Conservation (phyloP, 1,140 invertebrate genomes). For the Rhyacophila brunnea region DNA sequence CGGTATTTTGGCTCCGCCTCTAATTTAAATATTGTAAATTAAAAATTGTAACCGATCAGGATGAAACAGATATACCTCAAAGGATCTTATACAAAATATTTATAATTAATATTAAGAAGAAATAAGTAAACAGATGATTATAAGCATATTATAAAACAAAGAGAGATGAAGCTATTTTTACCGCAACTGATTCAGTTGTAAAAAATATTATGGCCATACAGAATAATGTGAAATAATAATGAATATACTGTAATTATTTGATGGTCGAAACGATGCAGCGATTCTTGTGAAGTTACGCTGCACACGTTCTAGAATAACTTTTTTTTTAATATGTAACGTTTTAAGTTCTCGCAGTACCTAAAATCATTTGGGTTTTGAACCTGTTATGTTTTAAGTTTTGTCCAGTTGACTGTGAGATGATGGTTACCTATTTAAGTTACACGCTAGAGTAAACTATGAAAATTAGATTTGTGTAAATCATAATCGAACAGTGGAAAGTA, state of each 20-base stretch:
- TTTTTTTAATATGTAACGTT: conserved; percentile 19
- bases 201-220: background rate
- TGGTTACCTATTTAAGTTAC: conserved; percentile 36
- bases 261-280: conserved; percentile 19
- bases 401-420: conserved; percentile 34
- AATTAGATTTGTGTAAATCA: conserved; percentile 26
- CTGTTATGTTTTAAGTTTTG: conserved; percentile 32
- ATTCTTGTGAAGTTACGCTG: conserved; percentile 22
- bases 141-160: conserved; percentile 33
- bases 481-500: conserved; percentile 20
- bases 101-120: conserved; percentile 36
- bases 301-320: conserved; percentile 19
- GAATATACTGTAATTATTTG: conserved; percentile 14
- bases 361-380: conserved; percentile 24
- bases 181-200: conserved; percentile 23
- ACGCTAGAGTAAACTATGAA: conserved; percentile 30
- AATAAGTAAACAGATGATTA: conserved; percentile 32
- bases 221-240: background rate
- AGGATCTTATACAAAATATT: conserved; percentile 36
- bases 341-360: conserved; percentile 32
- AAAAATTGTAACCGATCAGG: conserved; percentile 24
- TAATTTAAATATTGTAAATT: conserved; percentile 11
- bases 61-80: conserved; percentile 37
- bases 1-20: conserved; percentile 29
- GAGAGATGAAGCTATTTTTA: conserved; percentile 36